Base-by-base conservation (phyloP, 1,140 invertebrate species). In the Drosophila willistoni region DNA sequence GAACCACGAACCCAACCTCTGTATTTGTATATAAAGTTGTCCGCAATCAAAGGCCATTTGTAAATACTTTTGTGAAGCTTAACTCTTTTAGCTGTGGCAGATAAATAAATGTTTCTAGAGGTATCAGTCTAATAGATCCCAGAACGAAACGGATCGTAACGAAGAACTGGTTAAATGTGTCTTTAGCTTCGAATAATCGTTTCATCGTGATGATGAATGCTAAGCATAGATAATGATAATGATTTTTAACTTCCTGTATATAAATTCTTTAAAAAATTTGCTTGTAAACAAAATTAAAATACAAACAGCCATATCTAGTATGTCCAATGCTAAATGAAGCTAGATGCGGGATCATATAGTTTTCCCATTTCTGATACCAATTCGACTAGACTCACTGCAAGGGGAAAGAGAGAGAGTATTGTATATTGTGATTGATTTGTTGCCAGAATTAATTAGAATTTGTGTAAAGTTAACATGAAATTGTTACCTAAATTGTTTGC, bases 41-140 rank as follows among this genome's bases (percentile, higher is more conserved):
- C 47, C 57, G 73, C 71, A 80, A 85, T 84, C 81, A 69, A 63
- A 60, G 57, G 57, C 66, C 81, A 85, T 77, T 85, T 85, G 81
- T 77, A 55, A 71, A 64, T 44, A 51, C 55, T 34, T 54, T 57
- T 34, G 22, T 33, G 29, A 29, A n/a, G 55, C 25, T 14, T 33
- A 25, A 33, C 25, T n/a, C 54, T 56, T 29, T 3, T 34, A 3
- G 13, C 5, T 14, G 9, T 36, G 36, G 36, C 4, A 13, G 10
- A 47, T 17, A 19, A 9, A 47, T 51, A 51, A 51, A 22, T 22
- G 44, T 10, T 51, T n/a, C 17, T 19, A 17, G 36, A 13, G 12
- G 12, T 5, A 39, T 5, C 36, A 36, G 34, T 12, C 7, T 9
- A 47, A 47, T 14, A 19, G 14, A 47, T 17, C 29, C 29, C 6